A percentile compares a stretch with the other conserved stretches of the same genome.
These are phyloP conservation scores for Chondrosia reniformis DNA, from an alignment of 37 sponge, comb jelly and placozoan species.

Conservation along the genomic window DNA sequence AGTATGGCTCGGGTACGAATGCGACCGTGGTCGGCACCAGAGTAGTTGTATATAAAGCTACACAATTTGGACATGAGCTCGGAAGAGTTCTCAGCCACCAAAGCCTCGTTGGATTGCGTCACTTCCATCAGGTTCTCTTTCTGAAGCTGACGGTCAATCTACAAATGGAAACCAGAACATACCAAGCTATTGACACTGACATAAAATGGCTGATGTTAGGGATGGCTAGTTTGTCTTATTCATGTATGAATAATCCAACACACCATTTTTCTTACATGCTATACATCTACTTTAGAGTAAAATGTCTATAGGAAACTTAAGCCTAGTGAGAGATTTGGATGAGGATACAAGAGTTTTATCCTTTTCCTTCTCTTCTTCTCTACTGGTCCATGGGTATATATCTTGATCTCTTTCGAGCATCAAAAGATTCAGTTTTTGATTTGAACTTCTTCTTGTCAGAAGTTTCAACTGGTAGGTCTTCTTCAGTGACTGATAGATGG, in stretches of 20 bases:
- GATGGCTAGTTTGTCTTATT: no score
- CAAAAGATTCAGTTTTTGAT: no score
- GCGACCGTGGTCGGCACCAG: constrained; percentile 34
- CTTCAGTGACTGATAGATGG: no score
- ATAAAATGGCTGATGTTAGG: background rate
- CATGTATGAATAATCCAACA: no score
- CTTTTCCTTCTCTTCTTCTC: background rate
- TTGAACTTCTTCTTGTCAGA: no score
- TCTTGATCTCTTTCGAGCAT: no score
- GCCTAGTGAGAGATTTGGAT: no score
- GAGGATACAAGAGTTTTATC: no score
- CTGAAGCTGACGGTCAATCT: background rate
- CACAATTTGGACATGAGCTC: constrained; percentile 47
- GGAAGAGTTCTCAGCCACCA: constrained; percentile 21
- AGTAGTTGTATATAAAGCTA: constrained; percentile 67
- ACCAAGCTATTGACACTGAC: background rate
- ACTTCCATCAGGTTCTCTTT: background rate
- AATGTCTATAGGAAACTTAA: no score
- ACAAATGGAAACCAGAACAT: background rate
- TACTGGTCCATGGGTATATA: background rate
- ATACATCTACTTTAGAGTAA: no score
- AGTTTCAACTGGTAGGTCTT: no score
- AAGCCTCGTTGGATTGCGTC: background rate
- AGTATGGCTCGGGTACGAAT: constrained; percentile 87
- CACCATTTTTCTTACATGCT: no score